Evolutionary conservation across 2,888 invertebrate genomes (phyloP), one percentile per base, ranked within the genome.

Genomic region (Pammene aurita): DNA sequence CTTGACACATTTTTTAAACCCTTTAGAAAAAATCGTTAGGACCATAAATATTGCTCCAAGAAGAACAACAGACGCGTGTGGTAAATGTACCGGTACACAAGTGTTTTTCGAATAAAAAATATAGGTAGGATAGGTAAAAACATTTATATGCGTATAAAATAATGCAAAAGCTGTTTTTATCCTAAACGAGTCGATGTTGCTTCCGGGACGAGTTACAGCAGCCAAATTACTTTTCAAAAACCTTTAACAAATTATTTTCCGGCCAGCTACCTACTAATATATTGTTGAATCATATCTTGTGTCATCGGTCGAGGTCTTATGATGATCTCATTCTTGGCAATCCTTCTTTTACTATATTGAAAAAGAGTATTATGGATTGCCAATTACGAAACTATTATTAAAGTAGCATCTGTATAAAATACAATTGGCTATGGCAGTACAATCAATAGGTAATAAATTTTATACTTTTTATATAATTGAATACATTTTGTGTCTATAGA

Each of bases 311-410:
- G 84, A 87, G 87, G 86, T 82, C 85, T 85, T 75, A 66, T 55
- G 79, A 82, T 89, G 88, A 89, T 86, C 83, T 89, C 89, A 89
- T 85, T 79, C 79, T 82, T 81, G 73, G 77, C 77, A 84, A 78
- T 83, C 82, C 84, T 86, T 79, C 76, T 74, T 57, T 55, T 55
- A 64, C 58, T 34, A 48, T 60, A 69, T 60, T 69, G 54, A 69
- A 70, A 62, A 63, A 66, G 62, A 72, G 74, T 77, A 75, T 76
- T 80, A 83, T 81, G 78, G 77, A 78, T 84, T 80, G 82, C 81
- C 77, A 80, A 76, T 77, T 73, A 76, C 58, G 44, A 66, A 63
- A 58, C 52, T 41, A 63, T 68, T 68, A 56, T 64, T 44, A 58
- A 44, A 44, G 42, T 54, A 18, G 67, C 67, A 18, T 63, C 60